These are phyloP conservation scores for Pterostichus madidus DNA, from an alignment of 2,888 invertebrate species.

Conservation along the genomic window DNA sequence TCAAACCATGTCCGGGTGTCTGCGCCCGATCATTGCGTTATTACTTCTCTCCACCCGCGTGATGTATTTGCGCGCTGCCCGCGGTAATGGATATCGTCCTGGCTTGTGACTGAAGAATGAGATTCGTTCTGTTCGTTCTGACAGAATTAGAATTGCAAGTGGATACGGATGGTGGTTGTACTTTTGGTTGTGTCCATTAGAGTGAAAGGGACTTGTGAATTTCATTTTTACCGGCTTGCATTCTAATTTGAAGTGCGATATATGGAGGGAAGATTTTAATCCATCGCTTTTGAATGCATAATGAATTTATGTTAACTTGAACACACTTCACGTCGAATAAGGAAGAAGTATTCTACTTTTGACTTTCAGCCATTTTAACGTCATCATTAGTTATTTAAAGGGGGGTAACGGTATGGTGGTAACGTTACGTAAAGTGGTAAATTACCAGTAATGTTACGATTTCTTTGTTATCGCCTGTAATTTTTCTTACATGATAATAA, in stretches of 20 bases:
- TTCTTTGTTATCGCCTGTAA: too few species aligned
- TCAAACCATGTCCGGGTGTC: conserved; percentile 46
- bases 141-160: conserved; percentile 48
- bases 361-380: too few species aligned
- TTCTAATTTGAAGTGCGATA: too few species aligned
- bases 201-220: conserved; percentile 7
- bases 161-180: conserved; percentile 1
- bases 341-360: too few species aligned
- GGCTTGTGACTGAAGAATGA: background rate
- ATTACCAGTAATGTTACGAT: too few species aligned
- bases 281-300: conserved; percentile 27
- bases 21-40: conserved; percentile 33
- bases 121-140: background rate
- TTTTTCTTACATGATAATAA: too few species aligned
- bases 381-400: too few species aligned
- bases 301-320: conserved; percentile 5
- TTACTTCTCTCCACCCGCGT: background rate
- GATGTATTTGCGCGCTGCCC: background rate
- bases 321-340: too few species aligned
- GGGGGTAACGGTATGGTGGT: too few species aligned
- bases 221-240: background rate
- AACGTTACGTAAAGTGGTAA: too few species aligned
- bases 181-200: conserved; percentile 34
- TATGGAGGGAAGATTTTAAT: conserved; percentile 5
- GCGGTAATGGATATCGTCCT: background rate